A percentile compares a stretch with the other conserved stretches of the same genome.
phyloP scores from a whole-genome alignment of 1,140 invertebrate genomes.

The Sitodiplosis mosellana region DNA sequence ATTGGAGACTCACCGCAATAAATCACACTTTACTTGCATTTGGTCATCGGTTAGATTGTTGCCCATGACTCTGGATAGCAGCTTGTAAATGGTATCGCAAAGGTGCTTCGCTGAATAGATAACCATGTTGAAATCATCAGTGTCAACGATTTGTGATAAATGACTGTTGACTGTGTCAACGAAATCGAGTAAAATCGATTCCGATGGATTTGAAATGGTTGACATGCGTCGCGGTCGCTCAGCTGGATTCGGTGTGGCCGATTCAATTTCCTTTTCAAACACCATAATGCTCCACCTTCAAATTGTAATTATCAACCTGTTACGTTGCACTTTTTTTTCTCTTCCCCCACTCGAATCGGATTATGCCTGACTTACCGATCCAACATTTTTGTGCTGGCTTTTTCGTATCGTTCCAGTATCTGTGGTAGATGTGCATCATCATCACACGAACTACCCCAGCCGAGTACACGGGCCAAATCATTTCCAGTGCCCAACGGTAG shows the following conservation, averaged over 20 bases:
- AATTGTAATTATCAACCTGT: too few relatives aligned
- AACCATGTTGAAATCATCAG: conserved; percentile 55
- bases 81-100: conserved; percentile 66
- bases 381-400: conserved; percentile 87
- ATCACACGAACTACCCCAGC: conserved; percentile 92
- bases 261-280: conserved; percentile 54
- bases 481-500: conserved; percentile 90
- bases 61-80: conserved; percentile 41
- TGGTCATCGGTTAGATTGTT: conserved; percentile 38
- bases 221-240: too few relatives aligned
- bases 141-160: conserved; percentile 73
- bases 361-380: conserved; percentile 45
- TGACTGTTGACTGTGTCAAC: conserved; percentile 66
- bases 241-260: conserved; percentile 31
- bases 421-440: conserved; percentile 85
- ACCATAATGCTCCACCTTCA: conserved; percentile 81
- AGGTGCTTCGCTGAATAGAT: conserved; percentile 61
- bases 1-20: conserved; percentile 30
- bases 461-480: conserved; percentile 80
- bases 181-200: conserved; percentile 40
- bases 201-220: conserved; percentile 29
- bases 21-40: conserved; percentile 46
- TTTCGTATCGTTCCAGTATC: conserved; percentile 81
- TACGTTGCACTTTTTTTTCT: background rate
- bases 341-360: background rate